Evolutionary conservation across 2,797 vertebrate genomes (phyloP), one percentile per base, ranked within the genome.

Genomic region (Pantherophis vulpinus): DNA sequence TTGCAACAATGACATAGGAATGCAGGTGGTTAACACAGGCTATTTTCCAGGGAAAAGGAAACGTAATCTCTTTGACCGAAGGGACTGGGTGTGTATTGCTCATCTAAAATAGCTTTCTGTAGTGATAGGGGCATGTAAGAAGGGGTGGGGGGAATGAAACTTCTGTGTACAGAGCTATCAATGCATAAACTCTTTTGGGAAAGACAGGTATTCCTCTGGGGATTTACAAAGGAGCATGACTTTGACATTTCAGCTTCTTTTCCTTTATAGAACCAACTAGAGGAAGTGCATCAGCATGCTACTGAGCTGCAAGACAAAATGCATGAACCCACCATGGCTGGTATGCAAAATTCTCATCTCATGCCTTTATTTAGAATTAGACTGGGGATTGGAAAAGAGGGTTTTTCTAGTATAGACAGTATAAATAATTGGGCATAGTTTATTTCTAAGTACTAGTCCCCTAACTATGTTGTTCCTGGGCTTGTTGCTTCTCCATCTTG

Each of bases 301-400:
- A 7, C 27, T 32, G 93, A 47, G 58, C 4, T 87, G 25, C 94
- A 70, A 0, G 9, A 88, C n/a, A 79, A 87, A 37, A 74, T 23
- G 14, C 66, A 90, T 16, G 96, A 96, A 89, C 97, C 97, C 47
- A 97, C 97, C 3, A 93, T 98, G 94, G 92, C 96, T 96, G 97
- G 97, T 97, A 94, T 89, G 70, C 51, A 56, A 47, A 90, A 20
- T 27, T 29, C 55, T 12, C 42, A 27, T 23, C 18, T 83, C 10
- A 9, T 20, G 61, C 9, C 29, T 12, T 37, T 59, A 58, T 1
- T 18, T 8, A 95, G 93, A 66, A 79, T 8, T 29, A 60, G 25
- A 61, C 29, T 29, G n/a, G n/a, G 37, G 6, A 32, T 51, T 27
- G 59, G 51, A 54, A 37, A 89, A 83, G 18, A 13, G 51, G 61